Base-by-base conservation (phyloP, 2,888 invertebrate species). In the Meghimatium bilineatum region DNA sequence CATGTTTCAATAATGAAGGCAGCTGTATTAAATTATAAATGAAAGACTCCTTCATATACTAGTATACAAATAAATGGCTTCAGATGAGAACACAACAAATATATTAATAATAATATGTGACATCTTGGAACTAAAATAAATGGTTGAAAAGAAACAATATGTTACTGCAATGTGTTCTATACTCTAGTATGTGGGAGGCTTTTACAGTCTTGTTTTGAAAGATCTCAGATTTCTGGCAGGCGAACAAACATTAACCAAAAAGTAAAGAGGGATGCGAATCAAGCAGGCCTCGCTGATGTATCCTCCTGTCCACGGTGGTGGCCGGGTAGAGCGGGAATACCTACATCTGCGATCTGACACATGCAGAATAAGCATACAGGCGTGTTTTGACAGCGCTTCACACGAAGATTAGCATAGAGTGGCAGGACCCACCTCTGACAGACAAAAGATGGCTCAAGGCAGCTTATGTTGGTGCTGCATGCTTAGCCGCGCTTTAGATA, bases 311-410 rank as follows among this genome's bases (percentile, higher is more conserved):
- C 32, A 44, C 8, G 56, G 34, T 49, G 56, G 34, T 36, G 81
- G 81, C 29, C 67, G 12, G 74, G 74, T 60, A 74, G 74, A 74
- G 81, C 72, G 38, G 63, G 26, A 63, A 56, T 69, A 82, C 69
- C 75, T 67, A 69, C 77, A 34, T 52, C 56, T 66, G 56, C 44
- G 76, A 66, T 77, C 76, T 82, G 82, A 82, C 82, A 82, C 82
- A 82, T 69, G 71, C 76, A 82, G 82, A 77, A 82, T 82, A 82
- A 82, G 82, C 82, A 82, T 67, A 82, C 77, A 71, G 82, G 71
- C 71, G 56, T 77, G 67, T 82, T 82, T 82, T 77, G 77, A 77
- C 75, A 75, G 67, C 67, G 49, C 32, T 82, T 75, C 75, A 66
- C 69, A 36, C 71, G 56, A 56, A 77, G 77, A 77, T 77, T 69